Evolutionary conservation across 2,113 vertebrate genomes (phyloP), one percentile per base, ranked within the genome.

Genomic region (Chamaetylas fuelleborni): DNA sequence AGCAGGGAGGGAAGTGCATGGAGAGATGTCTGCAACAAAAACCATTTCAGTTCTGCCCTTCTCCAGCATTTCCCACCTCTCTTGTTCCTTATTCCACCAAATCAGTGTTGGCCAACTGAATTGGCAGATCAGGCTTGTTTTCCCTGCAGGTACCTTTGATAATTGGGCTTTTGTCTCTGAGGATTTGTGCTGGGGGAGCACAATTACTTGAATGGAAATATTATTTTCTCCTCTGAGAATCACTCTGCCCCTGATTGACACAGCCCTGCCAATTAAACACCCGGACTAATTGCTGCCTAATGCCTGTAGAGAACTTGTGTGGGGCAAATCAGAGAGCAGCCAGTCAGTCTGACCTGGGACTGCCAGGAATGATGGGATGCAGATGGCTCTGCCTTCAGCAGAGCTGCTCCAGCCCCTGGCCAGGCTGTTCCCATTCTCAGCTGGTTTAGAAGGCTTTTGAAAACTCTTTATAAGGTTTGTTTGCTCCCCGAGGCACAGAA

Each of bases 161-260:
- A 88, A 82, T 50, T 88, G 88, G 81, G 70, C 62, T 90, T 84
- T 34, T 80, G n/a, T 79, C 90, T 51, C 90, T 19, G 58, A 51
- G 61, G 78, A 4, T 88, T 88, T 82, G 60, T 86, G 76, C 79
- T 43, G 3, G 48, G 42, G 31, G 51, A 80, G 9, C 79, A 60
- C 67, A 78, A 16, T 86, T 43, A 47, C 34, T 78, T 61, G 17
- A 3, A 7, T 56, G 76, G 62, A 93, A 93, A 62, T 58, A 65
- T 1, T 65, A 6, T 88, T 92, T 88, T 90, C 48, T 72, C 24
- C 23, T 92, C 33, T 69, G 31, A 29, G 96, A 50, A 62, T 66
- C 33, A 2, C 42, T 31, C 17, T 54, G 26, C 16, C 31, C 13
- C 45, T 88, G 89, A 69, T 54, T 77, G 93, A 38, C 19, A 4